Percentiles rank a stretch among this genome's conserved stretches.
phyloP scores from a whole-genome alignment of 2,888 invertebrate genomes.

The Neoitamus cyanurus region DNA sequence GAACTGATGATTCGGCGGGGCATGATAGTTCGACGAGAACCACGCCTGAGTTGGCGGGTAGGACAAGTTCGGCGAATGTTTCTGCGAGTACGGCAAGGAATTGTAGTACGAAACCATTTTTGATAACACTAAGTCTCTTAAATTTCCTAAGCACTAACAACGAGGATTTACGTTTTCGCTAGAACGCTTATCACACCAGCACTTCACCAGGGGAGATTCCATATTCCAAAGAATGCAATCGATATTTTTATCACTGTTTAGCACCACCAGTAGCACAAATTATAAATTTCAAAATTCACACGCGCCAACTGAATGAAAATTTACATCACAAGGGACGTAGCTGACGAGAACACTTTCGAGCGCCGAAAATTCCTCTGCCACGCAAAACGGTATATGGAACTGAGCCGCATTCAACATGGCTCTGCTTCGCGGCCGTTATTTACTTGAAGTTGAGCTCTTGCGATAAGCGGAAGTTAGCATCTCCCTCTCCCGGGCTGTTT shows the following conservation, averaged over 20 bases:
- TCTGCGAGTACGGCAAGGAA: conserved; percentile 74
- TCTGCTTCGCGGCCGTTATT: background rate
- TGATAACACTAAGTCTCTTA: conserved; percentile 1
- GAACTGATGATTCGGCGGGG: conserved; percentile 64
- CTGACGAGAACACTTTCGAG: background rate
- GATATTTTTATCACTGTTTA: conserved; percentile 22
- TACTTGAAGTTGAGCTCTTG: background rate
- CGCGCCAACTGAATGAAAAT: background rate
- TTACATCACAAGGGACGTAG: background rate
- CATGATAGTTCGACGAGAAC: conserved; percentile 68
- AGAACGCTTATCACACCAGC: background rate
- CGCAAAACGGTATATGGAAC: background rate
- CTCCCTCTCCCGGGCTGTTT: background rate
- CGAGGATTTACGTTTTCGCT: background rate
- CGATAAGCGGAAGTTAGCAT: background rate
- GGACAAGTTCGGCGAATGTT: conserved; percentile 72
- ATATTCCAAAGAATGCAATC: background rate
- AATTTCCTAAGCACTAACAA: background rate
- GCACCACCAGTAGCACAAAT: background rate
- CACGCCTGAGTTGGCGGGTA: conserved; percentile 65
- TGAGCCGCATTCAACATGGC: conserved; percentile 24
- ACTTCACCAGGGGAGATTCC: background rate
- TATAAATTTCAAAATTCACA: background rate
- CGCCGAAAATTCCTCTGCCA: conserved; percentile 12
- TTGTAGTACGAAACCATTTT: conserved; percentile 80